These are phyloP conservation scores for Spilogale gracilis DNA, from an alignment of 2,113 vertebrate species.

Conservation along the genomic window DNA sequence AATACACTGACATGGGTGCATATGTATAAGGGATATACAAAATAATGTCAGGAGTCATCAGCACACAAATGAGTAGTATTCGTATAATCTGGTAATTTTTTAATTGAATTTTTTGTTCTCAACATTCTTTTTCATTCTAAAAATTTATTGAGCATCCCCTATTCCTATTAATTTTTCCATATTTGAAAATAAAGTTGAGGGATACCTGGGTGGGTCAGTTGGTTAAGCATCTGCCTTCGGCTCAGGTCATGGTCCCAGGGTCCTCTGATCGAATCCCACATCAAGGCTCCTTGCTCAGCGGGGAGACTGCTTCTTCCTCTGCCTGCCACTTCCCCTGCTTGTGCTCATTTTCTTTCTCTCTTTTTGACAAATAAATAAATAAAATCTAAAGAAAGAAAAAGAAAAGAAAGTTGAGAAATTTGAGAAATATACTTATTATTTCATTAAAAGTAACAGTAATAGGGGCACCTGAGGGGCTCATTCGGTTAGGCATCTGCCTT, in stretches of 20 bases:
- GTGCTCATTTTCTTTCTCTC: too few relatives aligned
- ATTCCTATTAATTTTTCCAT: not conserved
- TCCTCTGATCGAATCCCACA: too few relatives aligned
- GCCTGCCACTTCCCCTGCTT: not conserved
- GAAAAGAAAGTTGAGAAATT: too few relatives aligned
- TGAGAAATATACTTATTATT: too few relatives aligned
- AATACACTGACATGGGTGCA: not conserved
- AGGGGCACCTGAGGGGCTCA: not conserved
- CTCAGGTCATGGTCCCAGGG: too few relatives aligned
- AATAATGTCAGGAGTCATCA: not conserved
- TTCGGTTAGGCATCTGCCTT: too few relatives aligned
- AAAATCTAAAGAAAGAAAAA: too few relatives aligned
- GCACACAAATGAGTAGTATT: not conserved
- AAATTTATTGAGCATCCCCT: not conserved
- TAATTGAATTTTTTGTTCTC: constrained; percentile 28
- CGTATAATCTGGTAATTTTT: constrained; percentile 14
- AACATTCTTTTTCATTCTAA: constrained; percentile 45
- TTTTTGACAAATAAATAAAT: too few relatives aligned
- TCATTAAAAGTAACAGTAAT: too few relatives aligned
- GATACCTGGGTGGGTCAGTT: not conserved
- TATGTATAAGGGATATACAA: not conserved
- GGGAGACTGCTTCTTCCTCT: not conserved
- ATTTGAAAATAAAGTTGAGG: constrained; percentile 47
- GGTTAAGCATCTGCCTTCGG: too few relatives aligned
- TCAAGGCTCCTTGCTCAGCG: not conserved